Evolutionary conservation across 2,113 vertebrate genomes (phyloP), one percentile per base, ranked within the genome.

Genomic region (Engraulis encrasicolus): DNA sequence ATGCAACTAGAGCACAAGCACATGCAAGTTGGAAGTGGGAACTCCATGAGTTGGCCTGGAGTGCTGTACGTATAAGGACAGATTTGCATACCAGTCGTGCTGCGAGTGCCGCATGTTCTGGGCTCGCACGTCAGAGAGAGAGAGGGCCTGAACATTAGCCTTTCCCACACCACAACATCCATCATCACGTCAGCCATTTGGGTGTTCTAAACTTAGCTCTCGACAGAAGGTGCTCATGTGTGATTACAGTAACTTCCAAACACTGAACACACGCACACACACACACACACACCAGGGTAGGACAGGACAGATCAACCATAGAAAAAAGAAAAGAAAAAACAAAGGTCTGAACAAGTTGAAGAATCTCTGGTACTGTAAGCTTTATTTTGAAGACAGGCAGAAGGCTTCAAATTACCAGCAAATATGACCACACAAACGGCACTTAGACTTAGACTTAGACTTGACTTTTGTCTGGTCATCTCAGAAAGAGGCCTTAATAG

Each of bases 181-280:
- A 34, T 74, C n/a, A 74, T 74, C 4, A 45, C 34, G 66, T 23
- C 58, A 66, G 58, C 9, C 23, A 6, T 58, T 58, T 58, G 58
- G 58, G 2, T 27, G 23, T 66, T 66, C 58, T 66, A 66, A 66
- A 66, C 58, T 27, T 66, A 66, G 58, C 23, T 31, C 27, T 17
- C 0, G 58, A 14, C 27, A 34, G 66, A 12, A 81, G 23, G 74
- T 81, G 36, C 20, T 20, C 61, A 52, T 77, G 34, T 7, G 79
- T 31, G 50, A 85, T 71, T 37, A 38, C 79, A 17, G 34, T 81
- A 82, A 50, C 77, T 78, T 48, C 78, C 11, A 11, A n/a, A n/a
- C n/a, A n/a, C n/a, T n/a, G 31, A 74, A 74, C 11, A 15, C 66
- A 74, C 11, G 66, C 66, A 74, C 11, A 31, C 66, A 74, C 9